These are phyloP conservation scores for Hemitrygon akajei DNA, from an alignment of 2,797 vertebrate genomes.

Conservation along the genomic window DNA sequence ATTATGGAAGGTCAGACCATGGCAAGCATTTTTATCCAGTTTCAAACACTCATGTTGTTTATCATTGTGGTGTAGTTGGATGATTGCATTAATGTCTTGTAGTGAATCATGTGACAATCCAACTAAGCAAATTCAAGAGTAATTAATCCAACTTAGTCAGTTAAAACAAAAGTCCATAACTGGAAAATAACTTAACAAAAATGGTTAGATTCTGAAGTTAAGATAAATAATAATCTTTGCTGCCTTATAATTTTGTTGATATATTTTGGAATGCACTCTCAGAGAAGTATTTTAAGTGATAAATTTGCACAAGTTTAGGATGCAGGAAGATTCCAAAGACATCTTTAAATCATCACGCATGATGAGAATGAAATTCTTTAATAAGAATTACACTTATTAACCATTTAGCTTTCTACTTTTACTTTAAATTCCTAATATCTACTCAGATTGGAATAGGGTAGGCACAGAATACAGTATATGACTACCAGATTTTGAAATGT, in stretches of 20 bases:
- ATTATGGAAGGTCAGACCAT: constrained; percentile 48
- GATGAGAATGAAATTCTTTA: not conserved
- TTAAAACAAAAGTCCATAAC: not conserved
- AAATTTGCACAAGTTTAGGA: not conserved
- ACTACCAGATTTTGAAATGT: not conserved
- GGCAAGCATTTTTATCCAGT: constrained; percentile 26
- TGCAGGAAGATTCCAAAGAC: not conserved
- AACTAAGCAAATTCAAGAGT: not conserved
- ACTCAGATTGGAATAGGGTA: not conserved
- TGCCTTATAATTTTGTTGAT: not conserved
- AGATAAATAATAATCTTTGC: not conserved
- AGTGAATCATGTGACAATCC: not conserved
- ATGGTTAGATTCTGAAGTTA: not conserved
- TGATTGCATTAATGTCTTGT: not conserved
- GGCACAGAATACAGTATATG: not conserved
- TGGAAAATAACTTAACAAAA: not conserved
- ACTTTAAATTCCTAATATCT: not conserved
- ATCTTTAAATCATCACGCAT: not conserved
- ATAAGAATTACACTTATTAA: too few species aligned
- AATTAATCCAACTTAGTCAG: not conserved
- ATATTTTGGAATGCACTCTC: not conserved
- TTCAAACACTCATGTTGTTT: constrained; percentile 40
- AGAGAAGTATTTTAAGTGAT: not conserved
- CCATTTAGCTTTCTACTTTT: not conserved
- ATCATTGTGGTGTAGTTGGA: constrained; percentile 40